Evolutionary conservation across 2,888 invertebrate species (phyloP), one percentile per base, ranked within the genome.

Genomic region (Oscheius sp.): DNA sequence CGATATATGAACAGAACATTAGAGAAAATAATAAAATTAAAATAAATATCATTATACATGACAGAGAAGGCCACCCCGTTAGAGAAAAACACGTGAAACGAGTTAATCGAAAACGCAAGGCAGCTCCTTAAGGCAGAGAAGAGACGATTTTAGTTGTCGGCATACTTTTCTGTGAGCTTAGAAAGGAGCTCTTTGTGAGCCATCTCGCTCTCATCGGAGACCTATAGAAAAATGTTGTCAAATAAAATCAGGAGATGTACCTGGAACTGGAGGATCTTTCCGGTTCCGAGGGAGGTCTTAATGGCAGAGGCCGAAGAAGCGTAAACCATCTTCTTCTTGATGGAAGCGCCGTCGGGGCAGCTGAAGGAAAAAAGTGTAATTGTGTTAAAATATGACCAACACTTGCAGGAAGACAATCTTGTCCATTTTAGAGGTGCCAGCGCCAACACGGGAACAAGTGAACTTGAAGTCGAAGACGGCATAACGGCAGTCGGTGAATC

Each of bases 401-500:
- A 96, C 96, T 89, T 95, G 95, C 94, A 97, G 95, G 89, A 96
- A 93, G 92, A 97, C 95, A 87, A 96, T 91, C 91, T 96, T 96
- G 91, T 96, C 95, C 93, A 96, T 96, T 93, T 95, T 96, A 85
- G 91, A 91, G 89, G 95, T 95, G 85, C 95, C 95, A 88, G 96
- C 96, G 89, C 96, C 96, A 91, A 96, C 95, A 70, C 89, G 86
- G 27, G 78, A 82, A 75, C 96, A 95, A 91, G 95, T 95, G 91
- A 96, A 98, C 91, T 96, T 95, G 89, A 97, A 97, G 91, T 99
- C 98, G 90, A 94, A 98, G 18, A 90, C 89, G 80, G 96, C 97
- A 91, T 98, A 99, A 91, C 98, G 95, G 92, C 98, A 99, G 91
- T 98, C 96, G 58, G 85, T 76, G 77, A 85, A 84, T 69, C 93